Evolutionary conservation across 2,888 invertebrate species (phyloP).

Genomic region (Ennomos erosarius): DNA sequence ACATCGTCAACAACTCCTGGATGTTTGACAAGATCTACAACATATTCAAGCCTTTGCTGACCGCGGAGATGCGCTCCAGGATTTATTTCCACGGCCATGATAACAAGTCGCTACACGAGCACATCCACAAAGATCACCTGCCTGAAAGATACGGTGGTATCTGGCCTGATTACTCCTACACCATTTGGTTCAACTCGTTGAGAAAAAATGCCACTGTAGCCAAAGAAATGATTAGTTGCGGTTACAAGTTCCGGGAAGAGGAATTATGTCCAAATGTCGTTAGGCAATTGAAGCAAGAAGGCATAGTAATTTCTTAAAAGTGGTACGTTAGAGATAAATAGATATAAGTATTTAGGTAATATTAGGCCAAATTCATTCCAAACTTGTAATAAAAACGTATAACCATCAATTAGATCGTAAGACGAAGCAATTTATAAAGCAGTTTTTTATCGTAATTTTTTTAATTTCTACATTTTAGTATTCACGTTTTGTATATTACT

Average conservation of each 20-base stretch:
- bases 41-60: slow-evolving; percentile 91
- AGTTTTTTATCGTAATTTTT: too few relatives aligned
- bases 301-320: slow-evolving; percentile 59
- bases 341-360: too few relatives aligned
- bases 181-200: slow-evolving; percentile 89
- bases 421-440: slow-evolving; percentile 7
- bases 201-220: slow-evolving; percentile 83
- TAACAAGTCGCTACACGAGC: slow-evolving; percentile 89
- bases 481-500: too few relatives aligned
- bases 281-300: slow-evolving; percentile 67
- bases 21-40: slow-evolving; percentile 91
- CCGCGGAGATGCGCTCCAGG: slow-evolving; percentile 87
- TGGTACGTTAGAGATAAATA: too few relatives aligned
- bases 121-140: slow-evolving; percentile 88
- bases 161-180: slow-evolving; percentile 90
- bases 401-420: too few relatives aligned
- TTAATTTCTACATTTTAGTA: too few relatives aligned
- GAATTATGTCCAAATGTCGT: slow-evolving; percentile 69
- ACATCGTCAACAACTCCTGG: slow-evolving; percentile 93
- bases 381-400: slow-evolving; percentile 16
- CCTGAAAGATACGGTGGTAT: slow-evolving; percentile 89
- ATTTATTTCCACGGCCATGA: slow-evolving; percentile 90
- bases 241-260: slow-evolving; percentile 84
- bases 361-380: slow-evolving; percentile 32
- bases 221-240: slow-evolving; percentile 86